Percentiles rank a stretch among this genome's conserved stretches.
phyloP scores from a whole-genome alignment of 2,113 vertebrate species.

The Phasianus colchicus region DNA sequence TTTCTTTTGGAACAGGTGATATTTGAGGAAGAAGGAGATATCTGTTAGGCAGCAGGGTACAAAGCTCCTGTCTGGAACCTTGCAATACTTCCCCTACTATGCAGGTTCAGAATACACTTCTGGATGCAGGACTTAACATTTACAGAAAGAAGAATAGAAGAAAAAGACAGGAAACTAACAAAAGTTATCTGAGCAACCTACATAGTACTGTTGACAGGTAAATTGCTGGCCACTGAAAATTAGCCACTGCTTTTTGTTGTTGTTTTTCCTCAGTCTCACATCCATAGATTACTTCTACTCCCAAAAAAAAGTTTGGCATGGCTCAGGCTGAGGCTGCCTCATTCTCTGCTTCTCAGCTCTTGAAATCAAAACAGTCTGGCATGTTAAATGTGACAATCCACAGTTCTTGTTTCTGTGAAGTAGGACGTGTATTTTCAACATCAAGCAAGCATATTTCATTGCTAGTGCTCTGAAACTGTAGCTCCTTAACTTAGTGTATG shows the following conservation, averaged over 20 bases:
- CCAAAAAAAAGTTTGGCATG: background rate
- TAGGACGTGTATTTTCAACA: slow-evolving; percentile 57
- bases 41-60: background rate
- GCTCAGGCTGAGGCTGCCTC: slow-evolving; percentile 25
- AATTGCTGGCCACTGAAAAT: background rate
- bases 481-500: background rate
- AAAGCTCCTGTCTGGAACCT: background rate
- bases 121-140: background rate
- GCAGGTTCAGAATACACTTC: background rate
- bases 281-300: background rate
- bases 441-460: slow-evolving; percentile 30
- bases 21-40: background rate
- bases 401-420: slow-evolving; percentile 54
- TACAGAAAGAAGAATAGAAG: background rate
- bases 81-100: background rate
- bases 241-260: background rate
- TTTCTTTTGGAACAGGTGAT: slow-evolving; percentile 3
- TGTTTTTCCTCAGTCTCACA: background rate
- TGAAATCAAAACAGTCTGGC: slow-evolving; percentile 64
- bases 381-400: slow-evolving; percentile 28
- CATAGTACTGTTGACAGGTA: background rate
- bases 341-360: background rate
- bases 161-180: background rate
- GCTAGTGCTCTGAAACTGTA: slow-evolving; percentile 19
- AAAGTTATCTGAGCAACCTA: background rate